These are phyloP conservation scores for Cancer borealis DNA, from an alignment of 2,888 invertebrate species.

Conservation along the genomic window DNA sequence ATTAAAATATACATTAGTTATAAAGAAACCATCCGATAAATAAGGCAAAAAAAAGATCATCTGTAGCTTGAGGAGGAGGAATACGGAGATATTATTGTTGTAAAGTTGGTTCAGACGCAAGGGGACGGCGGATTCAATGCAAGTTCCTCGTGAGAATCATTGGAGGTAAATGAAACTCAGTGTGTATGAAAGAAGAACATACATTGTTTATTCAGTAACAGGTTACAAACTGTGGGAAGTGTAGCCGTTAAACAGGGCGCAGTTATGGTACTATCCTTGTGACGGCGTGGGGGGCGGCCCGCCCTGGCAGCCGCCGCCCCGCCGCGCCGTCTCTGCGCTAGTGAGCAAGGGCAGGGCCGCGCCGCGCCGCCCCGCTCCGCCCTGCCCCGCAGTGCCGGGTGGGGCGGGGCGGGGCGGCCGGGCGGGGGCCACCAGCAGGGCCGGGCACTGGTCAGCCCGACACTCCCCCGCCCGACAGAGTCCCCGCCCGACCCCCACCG, in stretches of 20 bases:
- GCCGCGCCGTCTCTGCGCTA: slow-evolving; percentile 70
- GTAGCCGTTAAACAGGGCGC: slow-evolving; percentile 74
- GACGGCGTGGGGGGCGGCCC: slow-evolving; percentile 48
- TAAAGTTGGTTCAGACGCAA: too few relatives aligned
- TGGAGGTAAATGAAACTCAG: slow-evolving; percentile 25
- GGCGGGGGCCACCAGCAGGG: slow-evolving; percentile 49
- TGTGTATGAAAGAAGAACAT: slow-evolving; percentile 75
- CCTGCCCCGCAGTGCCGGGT: neutral
- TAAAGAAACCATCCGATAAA: too few relatives aligned
- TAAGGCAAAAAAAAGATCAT: neutral
- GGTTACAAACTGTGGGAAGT: slow-evolving; percentile 77
- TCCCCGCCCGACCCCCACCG: slow-evolving; percentile 53
- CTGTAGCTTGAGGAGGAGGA: neutral
- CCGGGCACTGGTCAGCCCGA: neutral
- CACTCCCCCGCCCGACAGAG: slow-evolving; percentile 52
- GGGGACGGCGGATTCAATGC: neutral
- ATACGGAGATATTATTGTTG: too few relatives aligned
- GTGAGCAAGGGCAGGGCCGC: slow-evolving; percentile 75
- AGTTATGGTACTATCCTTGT: slow-evolving; percentile 71
- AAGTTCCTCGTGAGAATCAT: neutral
- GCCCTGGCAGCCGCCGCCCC: slow-evolving; percentile 46
- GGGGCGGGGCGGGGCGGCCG: slow-evolving; percentile 15
- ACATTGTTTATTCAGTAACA: slow-evolving; percentile 76
- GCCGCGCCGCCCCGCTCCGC: slow-evolving; percentile 63
- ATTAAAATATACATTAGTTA: neutral